Conservation (phyloP, 92 coral and sea anemone species). For the Porites lobata region DNA sequence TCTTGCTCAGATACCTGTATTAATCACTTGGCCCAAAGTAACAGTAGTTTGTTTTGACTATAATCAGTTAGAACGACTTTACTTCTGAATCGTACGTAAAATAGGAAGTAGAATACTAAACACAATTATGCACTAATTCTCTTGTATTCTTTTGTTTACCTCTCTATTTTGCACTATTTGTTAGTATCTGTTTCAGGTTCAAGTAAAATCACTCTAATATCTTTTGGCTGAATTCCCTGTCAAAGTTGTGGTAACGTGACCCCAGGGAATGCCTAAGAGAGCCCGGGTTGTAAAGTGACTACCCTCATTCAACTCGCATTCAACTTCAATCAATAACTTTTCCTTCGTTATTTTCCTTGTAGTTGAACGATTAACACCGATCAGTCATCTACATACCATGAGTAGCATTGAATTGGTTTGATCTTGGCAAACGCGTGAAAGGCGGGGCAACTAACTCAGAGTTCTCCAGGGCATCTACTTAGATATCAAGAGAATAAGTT, state of each 20-base stretch:
- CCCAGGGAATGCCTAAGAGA: constrained; percentile 19
- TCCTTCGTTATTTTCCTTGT: neutral
- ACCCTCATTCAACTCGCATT: constrained; percentile 5
- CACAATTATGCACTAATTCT: too few species aligned
- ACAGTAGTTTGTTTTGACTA: too few species aligned
- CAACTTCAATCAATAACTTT: neutral
- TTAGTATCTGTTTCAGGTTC: too few species aligned
- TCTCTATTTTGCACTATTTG: too few species aligned
- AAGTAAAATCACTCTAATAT: too few species aligned
- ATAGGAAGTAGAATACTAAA: too few species aligned
- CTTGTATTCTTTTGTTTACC: too few species aligned
- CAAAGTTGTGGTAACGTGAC: constrained; percentile 2
- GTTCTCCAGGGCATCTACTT: constrained; percentile 23
- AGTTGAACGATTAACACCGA: constrained; percentile 38
- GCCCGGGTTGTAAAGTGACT: neutral
- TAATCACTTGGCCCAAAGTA: too few species aligned
- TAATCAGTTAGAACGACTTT: too few species aligned
- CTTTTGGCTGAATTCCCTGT: neutral
- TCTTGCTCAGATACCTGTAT: too few species aligned
- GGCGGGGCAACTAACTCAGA: constrained; percentile 14
- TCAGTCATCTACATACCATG: constrained; percentile 13
- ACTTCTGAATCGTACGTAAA: too few species aligned
- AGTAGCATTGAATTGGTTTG: neutral
- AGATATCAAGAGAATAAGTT: neutral
- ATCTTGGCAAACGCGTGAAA: neutral